Evolutionary conservation across 35 echinoderm and acorn worm genomes (phyloP), one percentile per base, ranked within the genome.

Genomic region (Apostichopus californicus): DNA sequence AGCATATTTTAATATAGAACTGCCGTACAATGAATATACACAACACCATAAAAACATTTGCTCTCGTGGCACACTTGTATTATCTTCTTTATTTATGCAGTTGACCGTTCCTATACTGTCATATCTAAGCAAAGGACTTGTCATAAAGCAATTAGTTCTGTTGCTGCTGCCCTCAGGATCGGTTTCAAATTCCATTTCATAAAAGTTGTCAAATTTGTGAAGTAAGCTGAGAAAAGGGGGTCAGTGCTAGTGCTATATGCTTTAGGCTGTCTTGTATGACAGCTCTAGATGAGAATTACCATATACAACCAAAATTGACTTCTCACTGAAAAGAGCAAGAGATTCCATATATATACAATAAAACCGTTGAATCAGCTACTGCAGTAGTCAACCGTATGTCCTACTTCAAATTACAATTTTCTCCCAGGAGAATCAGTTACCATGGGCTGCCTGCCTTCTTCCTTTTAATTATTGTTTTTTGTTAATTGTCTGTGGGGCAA

Each of bases 101-200:
- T 68, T 68, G 64, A 68, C 64, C 64, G 64, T 3, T 68, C 18
- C 64, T 18, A 83, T 46, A 46, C 34, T 46, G 34, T 46, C 34
- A 83, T n/a, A 15, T 83, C 46, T 15, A 55, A 56, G 80, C n/a
- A 53, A 55, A 46, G 34, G 25, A 83, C 25, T 83, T 17, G 52
- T 83, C 80, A 83, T 83, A 83, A 83, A 83, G 80, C 80, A 83
- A 83, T 83, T 83, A 83, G 28, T 56, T 46, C 55, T 83, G 80
- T 17, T 46, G 34, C 34, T 55, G 53, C 80, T 83, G n/a, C 34
- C 80, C 80, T 55, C 34, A 83, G 80, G 80, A 25, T 55, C 34
- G 55, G 46, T 83, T 83, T 56, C 80, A 55, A 83, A 83, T 83
- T 83, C 80, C 46, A 15, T 83, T 34, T 83, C 46, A 17, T 34